phyloP scores from a whole-genome alignment of 37 sponge, comb jelly and placozoan species.

The Agelas oroides region DNA sequence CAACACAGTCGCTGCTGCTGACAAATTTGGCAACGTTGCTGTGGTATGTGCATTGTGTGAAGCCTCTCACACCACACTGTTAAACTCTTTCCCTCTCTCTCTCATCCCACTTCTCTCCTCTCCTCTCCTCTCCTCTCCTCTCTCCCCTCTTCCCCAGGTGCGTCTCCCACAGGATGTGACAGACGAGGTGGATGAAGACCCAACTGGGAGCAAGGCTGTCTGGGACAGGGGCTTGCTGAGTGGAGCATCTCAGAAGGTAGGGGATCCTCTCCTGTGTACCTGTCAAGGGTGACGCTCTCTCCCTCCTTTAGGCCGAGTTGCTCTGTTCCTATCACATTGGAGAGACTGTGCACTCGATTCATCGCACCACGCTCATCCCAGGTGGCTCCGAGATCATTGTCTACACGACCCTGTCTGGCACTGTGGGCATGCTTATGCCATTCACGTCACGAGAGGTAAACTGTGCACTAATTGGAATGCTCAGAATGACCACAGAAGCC shows the following conservation, averaged over 20 bases:
- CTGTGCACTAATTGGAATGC: too few relatives aligned
- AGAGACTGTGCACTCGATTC: conserved; percentile 89
- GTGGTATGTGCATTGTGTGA: conserved; percentile 82
- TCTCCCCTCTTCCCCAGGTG: conserved; percentile 26
- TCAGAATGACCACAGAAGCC: too few relatives aligned
- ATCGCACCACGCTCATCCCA: conserved; percentile 93
- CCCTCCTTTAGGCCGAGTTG: conserved; percentile 64
- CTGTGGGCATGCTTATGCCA: conserved; percentile 94
- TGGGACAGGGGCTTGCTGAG: conserved; percentile 97
- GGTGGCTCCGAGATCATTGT: conserved; percentile 96
- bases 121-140: neutral
- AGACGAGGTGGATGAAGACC: conserved; percentile 97
- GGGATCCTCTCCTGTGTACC: neutral
- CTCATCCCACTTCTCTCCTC: too few relatives aligned
- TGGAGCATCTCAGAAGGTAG: conserved; percentile 97
- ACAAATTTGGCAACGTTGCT: conserved; percentile 96
- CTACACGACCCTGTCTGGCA: conserved; percentile 95
- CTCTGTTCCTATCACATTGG: conserved; percentile 89
- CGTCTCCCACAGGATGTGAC: conserved; percentile 82
- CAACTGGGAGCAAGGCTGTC: conserved; percentile 91
- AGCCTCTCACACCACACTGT: neutral
- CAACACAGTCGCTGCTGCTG: conserved; percentile 92
- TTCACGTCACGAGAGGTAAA: conserved; percentile 93
- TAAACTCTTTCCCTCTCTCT: neutral
- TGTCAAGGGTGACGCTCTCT: neutral